Percentiles rank a stretch among this genome's conserved stretches.
Evolutionary conservation across 64 coral and sea anemone genomes (phyloP).

Genomic region (Actinia equina): DNA sequence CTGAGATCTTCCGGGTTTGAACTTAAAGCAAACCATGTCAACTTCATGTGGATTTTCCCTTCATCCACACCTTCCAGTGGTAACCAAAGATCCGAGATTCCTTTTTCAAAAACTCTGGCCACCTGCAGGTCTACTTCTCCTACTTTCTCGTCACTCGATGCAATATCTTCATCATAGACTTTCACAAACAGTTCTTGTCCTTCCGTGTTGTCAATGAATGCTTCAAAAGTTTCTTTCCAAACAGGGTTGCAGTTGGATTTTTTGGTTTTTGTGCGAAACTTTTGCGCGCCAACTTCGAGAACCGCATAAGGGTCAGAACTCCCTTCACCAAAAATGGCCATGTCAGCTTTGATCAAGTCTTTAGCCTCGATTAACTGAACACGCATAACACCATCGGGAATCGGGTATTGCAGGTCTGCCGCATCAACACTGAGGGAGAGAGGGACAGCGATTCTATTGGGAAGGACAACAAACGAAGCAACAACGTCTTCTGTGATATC

Average conservation of each 20-base stretch:
- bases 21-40: constrained; percentile 78
- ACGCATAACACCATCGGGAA: constrained; percentile 78
- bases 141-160: constrained; percentile 74
- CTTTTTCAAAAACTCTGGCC: constrained; percentile 47
- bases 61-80: constrained; percentile 74
- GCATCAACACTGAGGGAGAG: constrained; percentile 59
- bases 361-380: constrained; percentile 83
- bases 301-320: constrained; percentile 80
- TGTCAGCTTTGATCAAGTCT: constrained; percentile 69
- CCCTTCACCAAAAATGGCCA: constrained; percentile 61
- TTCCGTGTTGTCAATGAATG: constrained; percentile 89
- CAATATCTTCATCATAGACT: constrained; percentile 75
- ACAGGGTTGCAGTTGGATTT: constrained; percentile 66
- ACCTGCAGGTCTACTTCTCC: constrained; percentile 74
- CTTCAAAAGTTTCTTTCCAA: constrained; percentile 92
- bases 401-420: constrained; percentile 80
- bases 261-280: constrained; percentile 82
- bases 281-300: constrained; percentile 85
- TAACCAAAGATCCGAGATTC: constrained; percentile 69
- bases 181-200: constrained; percentile 70
- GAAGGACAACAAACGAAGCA: constrained; percentile 68
- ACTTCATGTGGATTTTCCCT: constrained; percentile 70
- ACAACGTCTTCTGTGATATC: constrained; percentile 85
- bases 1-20: constrained; percentile 44
- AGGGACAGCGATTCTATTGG: constrained; percentile 87